Conservation (phyloP, 2,888 invertebrate species). For the Tetheella fluctuosa region DNA sequence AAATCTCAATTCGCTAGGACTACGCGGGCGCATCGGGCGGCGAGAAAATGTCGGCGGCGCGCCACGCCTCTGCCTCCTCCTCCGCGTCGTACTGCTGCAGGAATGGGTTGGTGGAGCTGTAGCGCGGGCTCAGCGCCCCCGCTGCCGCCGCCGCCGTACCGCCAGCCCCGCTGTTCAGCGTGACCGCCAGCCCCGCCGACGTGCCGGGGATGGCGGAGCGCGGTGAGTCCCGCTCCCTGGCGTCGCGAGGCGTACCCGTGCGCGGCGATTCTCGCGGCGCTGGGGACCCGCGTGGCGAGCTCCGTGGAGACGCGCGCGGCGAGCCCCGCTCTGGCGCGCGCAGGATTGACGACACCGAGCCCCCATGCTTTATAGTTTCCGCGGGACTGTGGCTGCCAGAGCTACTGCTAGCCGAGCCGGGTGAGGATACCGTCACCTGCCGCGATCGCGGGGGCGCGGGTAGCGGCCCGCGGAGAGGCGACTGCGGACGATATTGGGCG, state of each 20-base stretch:
- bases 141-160: slow-evolving; percentile 32
- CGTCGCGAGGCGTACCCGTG: slow-evolving; percentile 47
- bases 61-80: slow-evolving; percentile 79
- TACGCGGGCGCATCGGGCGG: slow-evolving; percentile 78
- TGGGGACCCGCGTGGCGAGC: slow-evolving; percentile 71
- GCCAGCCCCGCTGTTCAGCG: slow-evolving; percentile 63
- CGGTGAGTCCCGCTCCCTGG: slow-evolving; percentile 56
- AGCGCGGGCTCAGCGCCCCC: slow-evolving; percentile 67
- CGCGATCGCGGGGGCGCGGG: slow-evolving; percentile 80
- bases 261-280: slow-evolving; percentile 55
- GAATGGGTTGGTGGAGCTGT: slow-evolving; percentile 85
- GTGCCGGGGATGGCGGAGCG: slow-evolving; percentile 82
- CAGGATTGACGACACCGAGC: slow-evolving; percentile 77
- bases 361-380: slow-evolving; percentile 88
- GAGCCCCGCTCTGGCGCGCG: slow-evolving; percentile 73
- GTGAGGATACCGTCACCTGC: slow-evolving; percentile 85
- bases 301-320: slow-evolving; percentile 70
- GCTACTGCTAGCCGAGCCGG: slow-evolving; percentile 94
- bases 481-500: slow-evolving; percentile 89
- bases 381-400: slow-evolving; percentile 92
- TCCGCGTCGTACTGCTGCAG: slow-evolving; percentile 82
- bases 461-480: slow-evolving; percentile 86
- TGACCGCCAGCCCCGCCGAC: slow-evolving; percentile 86
- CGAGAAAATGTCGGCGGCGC: slow-evolving; percentile 76
- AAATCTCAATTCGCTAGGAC: slow-evolving; percentile 80